Evolutionary conservation across 2,888 invertebrate species (phyloP), one percentile per base, ranked within the genome.

Genomic region (Eristalinus sepulchralis): DNA sequence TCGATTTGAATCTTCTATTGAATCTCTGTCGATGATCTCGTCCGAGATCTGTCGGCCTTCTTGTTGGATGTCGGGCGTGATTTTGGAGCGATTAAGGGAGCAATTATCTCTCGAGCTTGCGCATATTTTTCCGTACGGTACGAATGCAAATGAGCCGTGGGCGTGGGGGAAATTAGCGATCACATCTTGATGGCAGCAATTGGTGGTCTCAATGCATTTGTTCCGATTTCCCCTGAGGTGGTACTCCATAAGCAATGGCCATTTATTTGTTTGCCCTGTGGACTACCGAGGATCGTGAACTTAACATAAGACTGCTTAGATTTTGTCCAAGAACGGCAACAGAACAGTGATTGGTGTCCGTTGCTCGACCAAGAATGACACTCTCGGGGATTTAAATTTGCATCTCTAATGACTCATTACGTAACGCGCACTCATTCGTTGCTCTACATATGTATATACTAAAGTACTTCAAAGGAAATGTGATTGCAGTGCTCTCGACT

Each of bases 131-230:
- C 11, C 31, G 62, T 53, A 64, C 55, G 55, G 20, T 73, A 13
- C 63, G 20, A 64, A 79, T 70, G 73, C 79, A 64, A 79, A 79
- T 83, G 72, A 73, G 64, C 17, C 20, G 2, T 8, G 62, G 55
- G 17, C 60, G 66, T 22, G 62, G 64, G 71, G 66, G 53, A 77
- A 77, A 73, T 72, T 75, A 39, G 68, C 31, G 63, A 55, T 53
- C 62, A 80, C 64, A 84, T 76, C 80, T 84, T 84, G 76, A 84
- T 71, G 62, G 63, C 76, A 76, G 80, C 67, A 71, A 84, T 84
- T 84, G 71, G 75, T 76, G 76, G 80, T 76, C 80, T 57, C 71
- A 71, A 31, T 84, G 67, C 76, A 84, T 80, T 80, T n/a, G 71
- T 47, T 47, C 39, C 39, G 39, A n/a, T n/a, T 47, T 47, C 39